These are phyloP conservation scores for Silurus lanzhouensis DNA, from an alignment of 2,797 vertebrate genomes.

Conservation along the genomic window DNA sequence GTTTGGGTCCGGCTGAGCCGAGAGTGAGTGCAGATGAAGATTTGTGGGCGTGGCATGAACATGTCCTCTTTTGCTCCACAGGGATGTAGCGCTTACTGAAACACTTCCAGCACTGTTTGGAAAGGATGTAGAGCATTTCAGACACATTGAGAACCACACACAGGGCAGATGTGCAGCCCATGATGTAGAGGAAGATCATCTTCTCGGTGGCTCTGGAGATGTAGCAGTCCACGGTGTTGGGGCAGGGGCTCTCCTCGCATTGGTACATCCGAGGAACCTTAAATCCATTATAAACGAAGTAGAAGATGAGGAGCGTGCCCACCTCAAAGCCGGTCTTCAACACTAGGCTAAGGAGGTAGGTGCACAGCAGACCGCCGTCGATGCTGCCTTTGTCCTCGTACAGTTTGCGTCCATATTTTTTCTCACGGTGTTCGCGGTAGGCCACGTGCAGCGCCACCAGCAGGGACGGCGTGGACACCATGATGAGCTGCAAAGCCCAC, in stretches of 20 bases:
- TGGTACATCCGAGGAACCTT: constrained; percentile 75
- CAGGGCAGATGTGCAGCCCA: constrained; percentile 80
- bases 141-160: constrained; percentile 79
- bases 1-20: constrained; percentile 22
- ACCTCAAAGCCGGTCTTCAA: constrained; percentile 83
- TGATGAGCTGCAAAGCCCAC: constrained; percentile 88
- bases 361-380: constrained; percentile 83
- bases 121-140: constrained; percentile 82
- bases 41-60: constrained; percentile 29
- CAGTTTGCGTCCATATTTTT: constrained; percentile 69
- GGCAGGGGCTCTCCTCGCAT: constrained; percentile 81
- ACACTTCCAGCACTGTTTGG: constrained; percentile 75
- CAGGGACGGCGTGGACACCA: constrained; percentile 86
- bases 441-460: constrained; percentile 85
- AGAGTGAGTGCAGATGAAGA: constrained; percentile 38
- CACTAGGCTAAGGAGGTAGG: constrained; percentile 82
- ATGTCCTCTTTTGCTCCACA: constrained; percentile 44
- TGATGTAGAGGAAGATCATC: constrained; percentile 84
- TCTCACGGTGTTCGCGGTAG: constrained; percentile 80
- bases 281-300: constrained; percentile 84
- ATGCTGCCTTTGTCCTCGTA: constrained; percentile 73
- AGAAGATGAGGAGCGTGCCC: constrained; percentile 81
- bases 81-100: constrained; percentile 67
- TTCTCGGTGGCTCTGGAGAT: constrained; percentile 85
- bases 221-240: constrained; percentile 84